Base-by-base conservation (phyloP, 2,113 vertebrate species). In the Phoxinus phoxinus region DNA sequence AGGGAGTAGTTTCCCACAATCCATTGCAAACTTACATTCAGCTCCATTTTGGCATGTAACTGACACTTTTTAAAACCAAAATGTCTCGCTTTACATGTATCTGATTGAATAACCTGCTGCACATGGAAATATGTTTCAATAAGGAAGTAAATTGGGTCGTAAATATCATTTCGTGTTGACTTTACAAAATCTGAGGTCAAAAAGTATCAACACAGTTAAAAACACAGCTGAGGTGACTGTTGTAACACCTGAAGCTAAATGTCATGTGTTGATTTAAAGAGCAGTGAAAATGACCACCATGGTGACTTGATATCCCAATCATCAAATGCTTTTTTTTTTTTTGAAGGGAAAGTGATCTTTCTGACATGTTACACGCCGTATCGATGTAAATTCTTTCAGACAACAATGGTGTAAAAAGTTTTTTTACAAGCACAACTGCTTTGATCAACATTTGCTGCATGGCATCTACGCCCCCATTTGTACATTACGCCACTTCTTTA, bases 401-500 rank as follows among this genome's bases (percentile, higher is more conserved):
- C 12, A 25, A 48, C 25, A 27, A 82, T 32, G 41, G n/a, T 51
- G 61, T 51, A 65, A 21, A 81, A 46, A 65, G 58, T 48, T 30
- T 23, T 46, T 81, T 27, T 51, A 30, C 7, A 44, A 80, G 58
- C 56, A 86, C 74, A 87, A 80, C 59, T 59, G n/a, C 72, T 11
- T 41, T 73, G 7, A 46, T 73, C 71, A 85, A 32, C 73, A 69
- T 79, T 72, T 81, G 37, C 67, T 85, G 76, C 48, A 82, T 81
- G 37, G 37, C 58, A 81, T 69, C 41, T 48, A 32, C 19, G 2
- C 32, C 67, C 67, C 21, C 81, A 73, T 72, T 35, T 83, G 81
- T 83, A 83, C 81, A 83, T 83, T 72, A 56, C 23, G 32, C 21
- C 81, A 74, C 44, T 69, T 69, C 17, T 63, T 81, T 56, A 32